A percentile compares a stretch with the other conserved stretches of the same genome.
phyloP scores from a whole-genome alignment of 2,888 invertebrate species.

The Microdon myrmicae region DNA sequence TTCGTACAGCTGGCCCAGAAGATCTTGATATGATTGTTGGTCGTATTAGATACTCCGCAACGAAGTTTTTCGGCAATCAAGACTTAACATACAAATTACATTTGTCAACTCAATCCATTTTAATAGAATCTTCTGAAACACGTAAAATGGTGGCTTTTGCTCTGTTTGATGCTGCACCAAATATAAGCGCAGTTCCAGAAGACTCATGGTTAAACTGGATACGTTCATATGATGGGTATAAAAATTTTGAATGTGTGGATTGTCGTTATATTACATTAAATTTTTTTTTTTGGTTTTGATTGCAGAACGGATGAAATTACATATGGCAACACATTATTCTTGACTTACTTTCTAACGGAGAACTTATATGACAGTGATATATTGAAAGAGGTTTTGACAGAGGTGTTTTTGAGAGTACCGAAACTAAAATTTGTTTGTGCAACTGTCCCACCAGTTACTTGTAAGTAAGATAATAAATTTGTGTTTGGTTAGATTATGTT shows the following conservation, averaged over 20 bases:
- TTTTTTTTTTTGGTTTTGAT: not conserved
- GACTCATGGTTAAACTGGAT: conserved; percentile 60
- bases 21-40: not conserved
- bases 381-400: conserved; percentile 3
- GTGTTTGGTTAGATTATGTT: no score
- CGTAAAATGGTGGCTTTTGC: conserved; percentile 57
- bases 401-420: conserved; percentile 28
- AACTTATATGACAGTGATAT: conserved; percentile 9
- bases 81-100: conserved; percentile 5
- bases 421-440: conserved; percentile 32
- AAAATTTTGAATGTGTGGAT: conserved; percentile 35
- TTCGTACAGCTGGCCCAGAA: conserved; percentile 21
- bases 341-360: conserved; percentile 16
- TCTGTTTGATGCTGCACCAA: conserved; percentile 57
- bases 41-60: not conserved
- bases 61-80: conserved; percentile 12
- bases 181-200: conserved; percentile 54
- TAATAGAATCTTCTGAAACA: not conserved
- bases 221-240: conserved; percentile 57
- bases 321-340: conserved; percentile 32
- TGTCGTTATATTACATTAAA: not conserved
- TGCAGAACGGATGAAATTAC: conserved; percentile 13
- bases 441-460: conserved; percentile 27
- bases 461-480: conserved; percentile 23
- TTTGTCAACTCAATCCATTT: conserved; percentile 14